These are phyloP conservation scores for Mycogona germanica DNA, from an alignment of 2,888 invertebrate species.

Conservation along the genomic window DNA sequence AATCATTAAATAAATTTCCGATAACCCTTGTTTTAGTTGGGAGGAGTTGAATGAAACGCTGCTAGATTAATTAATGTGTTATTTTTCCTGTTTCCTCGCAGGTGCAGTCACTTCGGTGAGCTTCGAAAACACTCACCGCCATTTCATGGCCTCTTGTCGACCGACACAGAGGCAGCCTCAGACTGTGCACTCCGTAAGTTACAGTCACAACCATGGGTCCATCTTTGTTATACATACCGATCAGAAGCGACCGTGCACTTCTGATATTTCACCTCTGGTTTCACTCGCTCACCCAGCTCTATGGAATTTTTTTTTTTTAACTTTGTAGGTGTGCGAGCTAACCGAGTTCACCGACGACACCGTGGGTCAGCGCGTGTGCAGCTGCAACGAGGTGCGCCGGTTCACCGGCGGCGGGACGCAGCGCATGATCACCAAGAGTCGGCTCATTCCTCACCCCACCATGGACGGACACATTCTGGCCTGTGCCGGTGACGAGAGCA, in stretches of 20 bases:
- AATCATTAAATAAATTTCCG: neutral
- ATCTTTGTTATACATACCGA: no score
- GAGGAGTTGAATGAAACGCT: neutral
- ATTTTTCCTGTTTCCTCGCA: neutral
- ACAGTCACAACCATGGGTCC: no score
- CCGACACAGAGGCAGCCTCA: neutral
- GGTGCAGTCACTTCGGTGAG: constrained; percentile 10
- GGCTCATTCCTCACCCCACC: neutral
- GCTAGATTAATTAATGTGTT: neutral
- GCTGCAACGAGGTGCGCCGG: neutral
- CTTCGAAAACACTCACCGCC: constrained; percentile 1
- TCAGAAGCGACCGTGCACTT: neutral
- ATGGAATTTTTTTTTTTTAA: neutral
- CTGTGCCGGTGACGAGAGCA: constrained; percentile 10
- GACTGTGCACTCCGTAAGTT: neutral
- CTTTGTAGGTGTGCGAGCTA: constrained; percentile 6
- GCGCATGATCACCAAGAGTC: neutral
- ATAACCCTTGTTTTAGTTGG: neutral
- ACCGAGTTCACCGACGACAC: neutral
- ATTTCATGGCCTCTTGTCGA: constrained; percentile 4
- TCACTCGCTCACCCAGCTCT: neutral
- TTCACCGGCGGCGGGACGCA: constrained; percentile 8
- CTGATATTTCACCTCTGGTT: neutral
- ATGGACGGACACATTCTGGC: neutral
- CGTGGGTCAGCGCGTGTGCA: no score